Evolutionary conservation across 2,113 vertebrate species (phyloP), one percentile per base, ranked within the genome.

Genomic region (Hippocampus barbouri): DNA sequence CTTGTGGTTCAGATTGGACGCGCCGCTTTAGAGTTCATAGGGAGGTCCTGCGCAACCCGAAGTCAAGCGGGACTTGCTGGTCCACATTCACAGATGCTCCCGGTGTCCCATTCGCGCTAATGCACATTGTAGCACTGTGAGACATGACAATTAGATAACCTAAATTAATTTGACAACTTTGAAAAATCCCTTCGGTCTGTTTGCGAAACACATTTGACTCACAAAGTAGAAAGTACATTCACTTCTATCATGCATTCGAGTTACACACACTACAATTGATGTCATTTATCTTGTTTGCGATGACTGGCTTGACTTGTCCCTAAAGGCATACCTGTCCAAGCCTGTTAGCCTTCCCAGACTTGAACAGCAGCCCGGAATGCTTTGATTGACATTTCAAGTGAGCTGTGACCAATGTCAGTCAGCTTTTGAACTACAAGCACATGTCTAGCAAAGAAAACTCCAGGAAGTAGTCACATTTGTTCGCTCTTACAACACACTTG

Each of bases 1-100:
- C 90, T 78, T 63, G 85, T 91, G 92, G 89, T 72, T 0, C 0
- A 54, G 11, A 27, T 47, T 12, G 47, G 68, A 56, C 45, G 73
- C 49, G 38, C 45, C 62, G 60, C 2, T 5, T 61, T 23, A 43
- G 63, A 65, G 79, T 77, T 88, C 84, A 83, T 1, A 5, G 66
- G 68, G 81, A 76, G 84, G 87, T 87, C 84, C 77, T 18, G 27
- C 27, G 15, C 70, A 66, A 75, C 60, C 51, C 71, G 40, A 63
- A 12, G 10, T 47, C 63, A 71, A 59, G 40, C 66, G 21, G 67
- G 49, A 70, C 38, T 76, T 70, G 69, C 54, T 71, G 82, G 54
- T 83, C 80, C 72, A 59, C n/a, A 69, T 53, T 54, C 47, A 73
- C 61, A 63, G 20, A 30, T 63, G 61, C 61, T 5, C 23, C n/a